Evolutionary conservation across 2,797 vertebrate genomes (phyloP), one percentile per base, ranked within the genome.

Genomic region (Dromococcyx pavoninus): DNA sequence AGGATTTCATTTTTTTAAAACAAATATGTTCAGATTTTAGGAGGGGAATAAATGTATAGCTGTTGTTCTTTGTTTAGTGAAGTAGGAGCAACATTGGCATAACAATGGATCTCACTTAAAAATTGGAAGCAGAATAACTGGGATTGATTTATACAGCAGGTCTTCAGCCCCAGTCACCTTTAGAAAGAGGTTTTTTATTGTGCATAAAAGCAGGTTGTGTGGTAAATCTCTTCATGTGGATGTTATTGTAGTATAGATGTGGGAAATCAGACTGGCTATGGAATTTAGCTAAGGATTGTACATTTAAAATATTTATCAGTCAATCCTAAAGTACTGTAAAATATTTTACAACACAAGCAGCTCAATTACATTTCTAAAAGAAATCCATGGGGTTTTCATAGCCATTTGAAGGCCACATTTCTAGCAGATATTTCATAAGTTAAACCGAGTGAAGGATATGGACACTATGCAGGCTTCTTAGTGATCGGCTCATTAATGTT

Each of bases 281-380:
- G 57, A 56, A 37, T 72, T 90, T 17, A 19, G 61, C 88, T 75
- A 79, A 89, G 69, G 46, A 61, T 86, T 80, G 62, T 21, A 22
- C 64, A 37, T 89, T 96, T 96, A 91, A 32, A 87, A 82, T 93
- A 89, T 37, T 28, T 91, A 88, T 93, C 14, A 50, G 17, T 81
- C 75, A 92, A 56, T 81, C 79, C 70, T 84, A 77, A 94, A 96
- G 74, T 67, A 70, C 41, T 35, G 43, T 65, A 44, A 86, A 84
- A 66, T 88, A 71, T 33, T 94, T 79, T 83, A 60, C 66, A 80
- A 86, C 9, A 10, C 71, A 88, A 92, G 71, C 66, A 89, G 33
- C 57, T 23, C 46, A 72, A 5, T 56, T 91, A 69, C 25, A 71
- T 58, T 95, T 91, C 37, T 61, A 11, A 37, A 73, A 91, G 48